Percentiles rank a stretch among this genome's conserved stretches.
Evolutionary conservation across 2,797 vertebrate genomes (phyloP).

Genomic region (Hypotaenidia okinawae): DNA sequence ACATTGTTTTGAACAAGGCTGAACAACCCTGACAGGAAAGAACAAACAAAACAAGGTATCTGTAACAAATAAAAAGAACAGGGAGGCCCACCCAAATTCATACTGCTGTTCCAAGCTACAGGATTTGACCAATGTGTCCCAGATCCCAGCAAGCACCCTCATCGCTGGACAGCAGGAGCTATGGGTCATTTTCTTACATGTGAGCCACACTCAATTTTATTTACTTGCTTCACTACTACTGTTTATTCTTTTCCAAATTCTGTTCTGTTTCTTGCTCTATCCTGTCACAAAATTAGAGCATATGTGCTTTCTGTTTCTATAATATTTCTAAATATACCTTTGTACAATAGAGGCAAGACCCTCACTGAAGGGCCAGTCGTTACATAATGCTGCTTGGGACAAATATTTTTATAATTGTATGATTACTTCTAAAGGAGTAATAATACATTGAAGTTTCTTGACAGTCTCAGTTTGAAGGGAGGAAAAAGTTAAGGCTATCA

Average conservation of each 20-base stretch:
- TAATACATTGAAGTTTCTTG: background rate
- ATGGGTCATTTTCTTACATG: background rate
- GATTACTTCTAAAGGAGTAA: background rate
- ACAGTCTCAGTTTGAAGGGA: background rate
- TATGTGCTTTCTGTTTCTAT: background rate
- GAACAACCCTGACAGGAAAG: background rate
- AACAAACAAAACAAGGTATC: background rate
- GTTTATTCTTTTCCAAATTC: background rate
- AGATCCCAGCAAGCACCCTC: background rate
- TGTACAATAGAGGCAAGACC: background rate
- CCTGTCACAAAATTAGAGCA: too few species aligned
- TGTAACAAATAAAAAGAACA: background rate
- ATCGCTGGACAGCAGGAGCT: background rate
- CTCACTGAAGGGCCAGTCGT: background rate
- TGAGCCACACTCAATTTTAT: background rate
- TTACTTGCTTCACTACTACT: background rate
- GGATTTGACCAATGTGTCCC: background rate
- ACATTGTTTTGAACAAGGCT: background rate
- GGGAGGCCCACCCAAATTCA: background rate
- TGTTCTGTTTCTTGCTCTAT: background rate
- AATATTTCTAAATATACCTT: background rate
- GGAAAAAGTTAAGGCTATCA: background rate
- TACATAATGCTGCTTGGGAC: background rate
- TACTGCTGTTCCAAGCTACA: background rate
- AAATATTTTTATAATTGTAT: background rate